Base-by-base conservation (phyloP, 1,140 invertebrate species). In the Anadara kagoshimensis region DNA sequence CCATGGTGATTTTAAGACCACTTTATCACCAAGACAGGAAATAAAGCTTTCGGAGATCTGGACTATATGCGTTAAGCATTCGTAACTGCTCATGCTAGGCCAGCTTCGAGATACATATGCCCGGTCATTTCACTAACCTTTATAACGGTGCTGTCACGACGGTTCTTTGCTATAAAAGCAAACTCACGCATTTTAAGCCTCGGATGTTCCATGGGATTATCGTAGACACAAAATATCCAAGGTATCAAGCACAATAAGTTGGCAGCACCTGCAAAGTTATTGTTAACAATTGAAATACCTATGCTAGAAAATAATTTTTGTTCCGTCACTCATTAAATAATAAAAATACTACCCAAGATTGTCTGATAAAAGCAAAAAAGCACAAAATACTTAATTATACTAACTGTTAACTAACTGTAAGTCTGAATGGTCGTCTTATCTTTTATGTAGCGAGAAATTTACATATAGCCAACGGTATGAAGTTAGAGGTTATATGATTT, bases 141-240 rank as follows among this genome's bases (percentile, higher is more conserved):
- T 3, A 36, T 36, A 36, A 36, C 29, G 7, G 29, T 36, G 29
- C 67, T 75, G 24, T 70, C 63, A 20, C 73, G 51, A 29, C 73
- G 20, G 20, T 69, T 56, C 4, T 58, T 36, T 16, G 18, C 22
- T 11, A 75, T 75, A 22, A 65, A 58, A 0, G 12, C n/a, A 1
- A 63, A 26, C 14, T 75, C 73, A 14, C n/a, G 22, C 16, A 16
- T 58, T 7, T 45, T 62, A 8, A 70, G 53, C 22, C 47, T 57
- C 18, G 73, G 73, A 29, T 75, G 67, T 12, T 70, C 67, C 22
- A 66, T 68, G 12, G 73, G 73, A 22, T 57, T 56, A 22, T 75
- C 73, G 16, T 75, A 70, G 11, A 75, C 54, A 0, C 70, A 20
- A 45, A 16, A 49, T n/a, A 51, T 3, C 73, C 73, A 75, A 11